phyloP scores from a whole-genome alignment of 2,888 invertebrate species.

The Agrypnus murinus region DNA sequence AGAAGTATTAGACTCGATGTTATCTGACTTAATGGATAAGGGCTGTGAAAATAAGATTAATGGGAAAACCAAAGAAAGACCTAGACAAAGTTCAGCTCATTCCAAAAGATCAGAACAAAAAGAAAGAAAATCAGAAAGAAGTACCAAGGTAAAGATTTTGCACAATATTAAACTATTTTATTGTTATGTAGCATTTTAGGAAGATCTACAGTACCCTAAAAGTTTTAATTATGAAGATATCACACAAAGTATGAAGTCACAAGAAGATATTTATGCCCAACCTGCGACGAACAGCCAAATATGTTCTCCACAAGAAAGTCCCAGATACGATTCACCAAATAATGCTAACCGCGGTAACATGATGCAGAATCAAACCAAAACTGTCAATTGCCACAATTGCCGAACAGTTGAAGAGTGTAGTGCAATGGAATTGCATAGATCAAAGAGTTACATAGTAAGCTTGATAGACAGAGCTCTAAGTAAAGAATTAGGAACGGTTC shows the following conservation, averaged over 20 bases:
- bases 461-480: constrained; percentile 71
- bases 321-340: background rate
- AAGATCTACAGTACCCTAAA: background rate
- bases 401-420: constrained; percentile 61
- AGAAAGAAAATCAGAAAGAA: background rate
- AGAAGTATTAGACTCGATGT: constrained; percentile 59
- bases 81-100: background rate
- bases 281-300: background rate
- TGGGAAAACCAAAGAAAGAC: constrained; percentile 9
- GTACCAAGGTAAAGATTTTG: background rate
- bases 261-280: background rate
- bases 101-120: background rate
- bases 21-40: constrained; percentile 57
- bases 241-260: constrained; percentile 49
- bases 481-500: constrained; percentile 68
- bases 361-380: too few relatives aligned
- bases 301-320: background rate
- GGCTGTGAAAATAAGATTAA: constrained; percentile 42
- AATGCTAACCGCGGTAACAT: background rate
- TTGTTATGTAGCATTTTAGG: constrained; percentile 7
- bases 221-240: constrained; percentile 60
- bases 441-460: constrained; percentile 71
- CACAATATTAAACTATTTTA: background rate
- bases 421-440: constrained; percentile 69
- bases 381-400: background rate